phyloP scores from a whole-genome alignment of 1,140 invertebrate species.

The Drosophila ogumai region DNA sequence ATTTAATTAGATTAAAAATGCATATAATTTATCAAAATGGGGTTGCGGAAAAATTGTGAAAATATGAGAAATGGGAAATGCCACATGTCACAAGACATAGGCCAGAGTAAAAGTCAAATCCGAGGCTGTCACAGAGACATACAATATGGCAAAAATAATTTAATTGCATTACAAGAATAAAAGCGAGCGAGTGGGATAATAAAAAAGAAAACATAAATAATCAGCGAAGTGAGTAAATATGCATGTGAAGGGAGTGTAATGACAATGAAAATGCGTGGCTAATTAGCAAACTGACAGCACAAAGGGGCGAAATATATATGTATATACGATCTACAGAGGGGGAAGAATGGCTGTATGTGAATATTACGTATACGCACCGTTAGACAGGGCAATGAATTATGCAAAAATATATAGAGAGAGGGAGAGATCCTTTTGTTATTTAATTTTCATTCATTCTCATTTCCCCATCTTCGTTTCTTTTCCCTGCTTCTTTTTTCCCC shows the following conservation, averaged over 20 bases:
- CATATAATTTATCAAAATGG: conserved; percentile 73
- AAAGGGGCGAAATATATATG: conserved; percentile 35
- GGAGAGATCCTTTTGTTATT: conserved; percentile 65
- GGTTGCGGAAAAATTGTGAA: not conserved
- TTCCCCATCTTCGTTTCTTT: conserved; percentile 2
- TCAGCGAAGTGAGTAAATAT: conserved; percentile 63
- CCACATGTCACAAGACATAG: conserved; percentile 70
- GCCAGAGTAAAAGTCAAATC: conserved; percentile 50
- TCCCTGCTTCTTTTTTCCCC: not conserved
- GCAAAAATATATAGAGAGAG: conserved; percentile 57
- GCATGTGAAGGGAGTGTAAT: conserved; percentile 73
- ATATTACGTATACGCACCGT: conserved; percentile 77
- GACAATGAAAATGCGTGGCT: conserved; percentile 75
- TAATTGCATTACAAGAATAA: conserved; percentile 71
- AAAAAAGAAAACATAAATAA: conserved; percentile 29
- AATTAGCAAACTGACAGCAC: conserved; percentile 78
- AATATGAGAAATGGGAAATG: conserved; percentile 1
- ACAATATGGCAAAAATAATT: conserved; percentile 69
- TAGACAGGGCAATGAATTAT: conserved; percentile 82
- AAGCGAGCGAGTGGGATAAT: too few species aligned
- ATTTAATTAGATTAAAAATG: conserved; percentile 75
- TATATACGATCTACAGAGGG: not conserved
- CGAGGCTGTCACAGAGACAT: conserved; percentile 26
- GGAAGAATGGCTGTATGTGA: conserved; percentile 10
- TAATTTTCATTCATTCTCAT: conserved; percentile 45